phyloP scores from a whole-genome alignment of 2,888 invertebrate species.

The Melieria omissa region DNA sequence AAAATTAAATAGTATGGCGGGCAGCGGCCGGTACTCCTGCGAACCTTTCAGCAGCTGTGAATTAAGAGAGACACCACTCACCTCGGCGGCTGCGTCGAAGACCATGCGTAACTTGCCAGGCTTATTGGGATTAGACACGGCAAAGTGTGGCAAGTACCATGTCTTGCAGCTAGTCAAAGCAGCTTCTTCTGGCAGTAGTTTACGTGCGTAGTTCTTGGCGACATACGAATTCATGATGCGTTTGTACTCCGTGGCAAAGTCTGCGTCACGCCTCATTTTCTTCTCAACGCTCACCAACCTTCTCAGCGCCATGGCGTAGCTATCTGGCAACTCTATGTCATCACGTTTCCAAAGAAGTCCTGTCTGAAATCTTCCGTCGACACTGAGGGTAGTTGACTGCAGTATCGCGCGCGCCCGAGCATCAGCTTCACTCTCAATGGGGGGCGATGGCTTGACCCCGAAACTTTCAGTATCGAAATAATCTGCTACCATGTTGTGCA shows the following conservation, averaged over 20 bases:
- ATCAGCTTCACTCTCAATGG: conserved; percentile 19
- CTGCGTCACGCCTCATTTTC: background rate
- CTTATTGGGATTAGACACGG: conserved; percentile 52
- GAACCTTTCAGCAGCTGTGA: conserved; percentile 49
- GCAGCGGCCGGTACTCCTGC: conserved; percentile 53
- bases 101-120: conserved; percentile 51
- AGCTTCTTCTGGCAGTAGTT: background rate
- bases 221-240: background rate
- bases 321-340: conserved; percentile 14
- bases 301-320: conserved; percentile 14
- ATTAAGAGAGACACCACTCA: conserved; percentile 45
- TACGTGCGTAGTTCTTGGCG: background rate
- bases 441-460: conserved; percentile 19
- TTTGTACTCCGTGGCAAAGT: background rate
- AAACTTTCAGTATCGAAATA: conserved; percentile 34
- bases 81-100: conserved; percentile 54
- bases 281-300: background rate
- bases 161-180: conserved; percentile 9
- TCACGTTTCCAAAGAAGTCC: conserved; percentile 35
- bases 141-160: conserved; percentile 54
- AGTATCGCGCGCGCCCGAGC: conserved; percentile 23
- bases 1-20: conserved; percentile 58
- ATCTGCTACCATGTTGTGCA: conserved; percentile 24
- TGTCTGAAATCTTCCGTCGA: conserved; percentile 36
- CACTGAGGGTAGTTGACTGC: conserved; percentile 1